These are phyloP conservation scores for Orientallactaga sibirica DNA, from an alignment of 2,797 vertebrate species.

Conservation along the genomic window DNA sequence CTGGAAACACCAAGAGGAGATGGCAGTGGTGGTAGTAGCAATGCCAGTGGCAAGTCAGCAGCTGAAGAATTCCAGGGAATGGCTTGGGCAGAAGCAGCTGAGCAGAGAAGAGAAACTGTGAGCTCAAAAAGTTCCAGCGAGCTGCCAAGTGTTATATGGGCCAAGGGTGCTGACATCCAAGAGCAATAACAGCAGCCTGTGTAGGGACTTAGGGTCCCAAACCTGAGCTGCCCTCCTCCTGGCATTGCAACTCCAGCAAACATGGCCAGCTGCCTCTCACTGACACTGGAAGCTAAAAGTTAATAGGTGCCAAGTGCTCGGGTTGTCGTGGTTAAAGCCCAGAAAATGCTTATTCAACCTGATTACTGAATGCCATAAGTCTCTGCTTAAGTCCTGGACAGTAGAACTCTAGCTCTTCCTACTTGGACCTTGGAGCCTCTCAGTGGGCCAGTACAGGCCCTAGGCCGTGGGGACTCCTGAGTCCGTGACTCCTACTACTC, in stretches of 20 bases:
- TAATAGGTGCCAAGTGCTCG: not conserved
- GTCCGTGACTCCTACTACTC: not conserved
- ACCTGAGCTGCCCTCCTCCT: not conserved
- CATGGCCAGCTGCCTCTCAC: not conserved
- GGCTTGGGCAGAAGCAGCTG: not conserved
- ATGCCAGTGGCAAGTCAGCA: no score
- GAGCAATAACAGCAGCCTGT: not conserved
- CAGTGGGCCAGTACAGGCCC: not conserved
- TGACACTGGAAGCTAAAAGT: not conserved
- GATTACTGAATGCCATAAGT: not conserved
- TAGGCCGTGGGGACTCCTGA: not conserved
- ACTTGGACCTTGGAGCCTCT: not conserved
- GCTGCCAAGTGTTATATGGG: not conserved
- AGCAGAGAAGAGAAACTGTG: not conserved
- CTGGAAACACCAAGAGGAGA: not conserved
- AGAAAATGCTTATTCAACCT: not conserved
- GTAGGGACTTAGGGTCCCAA: not conserved
- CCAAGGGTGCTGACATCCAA: not conserved
- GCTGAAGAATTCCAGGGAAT: not conserved
- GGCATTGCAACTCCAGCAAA: not conserved
- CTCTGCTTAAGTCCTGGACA: not conserved
- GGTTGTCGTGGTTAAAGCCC: not conserved
- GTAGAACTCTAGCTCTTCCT: not conserved
- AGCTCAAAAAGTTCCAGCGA: not conserved
- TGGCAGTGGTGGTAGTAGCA: not conserved